Evolutionary conservation across 30 jellyfish, hydroid and myxozoan genomes (phyloP), one percentile per base, ranked within the genome.

Genomic region (Hydra vulgaris): DNA sequence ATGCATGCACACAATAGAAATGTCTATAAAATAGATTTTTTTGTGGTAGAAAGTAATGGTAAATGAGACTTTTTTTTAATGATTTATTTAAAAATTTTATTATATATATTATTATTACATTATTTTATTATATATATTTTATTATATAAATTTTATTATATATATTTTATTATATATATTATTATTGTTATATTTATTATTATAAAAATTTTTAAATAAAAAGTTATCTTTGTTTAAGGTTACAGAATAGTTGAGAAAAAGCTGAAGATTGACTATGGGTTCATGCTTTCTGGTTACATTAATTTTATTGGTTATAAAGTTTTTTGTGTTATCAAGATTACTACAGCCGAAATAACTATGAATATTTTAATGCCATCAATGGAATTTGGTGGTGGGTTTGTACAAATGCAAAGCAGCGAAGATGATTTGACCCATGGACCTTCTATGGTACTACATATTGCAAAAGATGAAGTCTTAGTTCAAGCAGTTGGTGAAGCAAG

Each of bases 381-480:
- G 73, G 88, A 92, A 66, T 88, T 92, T 40, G 95, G 89, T 17
- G 81, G 76, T 1, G 98, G 98, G 3, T 70, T 87, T 24, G 78
- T 92, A 25, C 85, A 83, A 7, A 77, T 92, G 55, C 94, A 84
- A 72, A 20, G 95, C 55, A 76, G 90, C 18, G 81, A 69, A 79
- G 72, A 73, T 15, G 96, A 92, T 66, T 73, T 84, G 0, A 92
- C 74, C 27, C 87, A 86, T 20, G 98, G 98, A 0, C 98, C 98
- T n/a, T 67, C 82, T 80, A 84, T 92, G 61, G 79, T 72, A 20
- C 82, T 87, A 17, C 61, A 66, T 56, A 72, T 86, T 56, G 87
- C 80, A 26, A 84, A 81, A 61, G 17, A 81, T 18, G 95, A 76
- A 19, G 89, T 87, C 22, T 21, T 74, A 19, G 89, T 92, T 70